phyloP scores from a whole-genome alignment of 1,140 invertebrate genomes.

The Drosophila ohnishii region DNA sequence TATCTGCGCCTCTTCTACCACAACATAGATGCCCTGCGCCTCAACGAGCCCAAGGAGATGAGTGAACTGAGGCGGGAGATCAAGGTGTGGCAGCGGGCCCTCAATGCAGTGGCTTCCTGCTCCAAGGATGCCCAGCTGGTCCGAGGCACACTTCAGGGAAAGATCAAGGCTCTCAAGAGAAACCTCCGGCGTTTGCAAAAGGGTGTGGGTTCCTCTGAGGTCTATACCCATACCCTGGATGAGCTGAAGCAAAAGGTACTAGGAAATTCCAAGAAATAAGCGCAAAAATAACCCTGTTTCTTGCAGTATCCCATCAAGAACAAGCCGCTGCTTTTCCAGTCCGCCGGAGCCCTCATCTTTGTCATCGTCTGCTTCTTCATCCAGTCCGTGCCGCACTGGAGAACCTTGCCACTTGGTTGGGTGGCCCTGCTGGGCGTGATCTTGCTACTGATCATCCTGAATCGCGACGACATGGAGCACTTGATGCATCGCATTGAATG shows the following conservation, averaged over 20 bases:
- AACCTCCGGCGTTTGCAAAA: constrained; percentile 85
- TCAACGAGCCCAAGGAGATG: constrained; percentile 88
- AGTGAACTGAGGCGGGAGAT: constrained; percentile 89
- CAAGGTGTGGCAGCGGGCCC: constrained; percentile 89
- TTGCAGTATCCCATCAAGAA: constrained; percentile 88
- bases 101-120: constrained; percentile 88
- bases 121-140: constrained; percentile 90
- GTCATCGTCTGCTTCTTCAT: constrained; percentile 89
- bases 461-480: constrained; percentile 87
- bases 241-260: constrained; percentile 85
- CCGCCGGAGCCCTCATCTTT: constrained; percentile 85
- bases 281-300: background rate
- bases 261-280: background rate
- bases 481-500: constrained; percentile 90
- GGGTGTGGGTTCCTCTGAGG: constrained; percentile 85
- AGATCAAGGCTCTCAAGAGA: constrained; percentile 86
- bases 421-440: constrained; percentile 89
- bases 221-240: constrained; percentile 86
- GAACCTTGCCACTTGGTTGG: constrained; percentile 88
- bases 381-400: constrained; percentile 87
- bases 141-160: constrained; percentile 86
- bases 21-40: constrained; percentile 85
- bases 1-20: constrained; percentile 87
- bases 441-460: constrained; percentile 87
- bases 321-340: constrained; percentile 86